A percentile compares a stretch with the other conserved stretches of the same genome.
phyloP scores from a whole-genome alignment of 2,113 vertebrate genomes.

The Stercorarius parasiticus region DNA sequence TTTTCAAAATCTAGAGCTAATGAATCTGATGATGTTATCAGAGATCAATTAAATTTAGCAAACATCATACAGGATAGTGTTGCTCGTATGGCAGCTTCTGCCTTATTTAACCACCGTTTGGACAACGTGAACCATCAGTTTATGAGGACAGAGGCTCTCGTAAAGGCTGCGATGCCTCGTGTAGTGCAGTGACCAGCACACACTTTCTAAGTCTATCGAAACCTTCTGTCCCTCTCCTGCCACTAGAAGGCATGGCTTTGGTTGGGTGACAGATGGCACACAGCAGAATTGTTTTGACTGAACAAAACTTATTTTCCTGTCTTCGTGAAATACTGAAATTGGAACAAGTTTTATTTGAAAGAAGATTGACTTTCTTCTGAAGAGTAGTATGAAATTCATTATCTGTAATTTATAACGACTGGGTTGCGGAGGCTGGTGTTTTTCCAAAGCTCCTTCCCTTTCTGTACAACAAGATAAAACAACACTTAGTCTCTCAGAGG shows the following conservation, averaged over 20 bases:
- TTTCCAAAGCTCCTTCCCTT: not conserved
- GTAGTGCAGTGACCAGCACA: not conserved
- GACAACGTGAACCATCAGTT: not conserved
- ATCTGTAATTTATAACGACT: accelerated
- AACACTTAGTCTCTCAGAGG: not conserved
- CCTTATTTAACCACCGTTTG: not conserved
- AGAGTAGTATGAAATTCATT: not conserved
- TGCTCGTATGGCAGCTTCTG: not conserved
- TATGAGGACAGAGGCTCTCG: not conserved
- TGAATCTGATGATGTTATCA: not conserved
- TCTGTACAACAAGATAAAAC: not conserved
- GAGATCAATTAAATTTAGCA: not conserved
- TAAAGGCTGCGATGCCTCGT: not conserved
- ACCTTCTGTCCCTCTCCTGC: not conserved
- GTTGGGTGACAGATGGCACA: not conserved
- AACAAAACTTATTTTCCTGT: not conserved
- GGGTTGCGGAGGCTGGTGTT: not conserved
- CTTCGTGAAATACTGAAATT: not conserved
- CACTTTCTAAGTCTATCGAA: accelerated
- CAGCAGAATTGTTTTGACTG: not conserved
- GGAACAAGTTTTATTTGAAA: not conserved
- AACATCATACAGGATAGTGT: not conserved
- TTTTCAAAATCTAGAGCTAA: not conserved
- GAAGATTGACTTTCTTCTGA: not conserved
- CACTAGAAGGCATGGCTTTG: not conserved